phyloP scores from a whole-genome alignment of 2,113 vertebrate species.

The Hydrolagus affinis region DNA sequence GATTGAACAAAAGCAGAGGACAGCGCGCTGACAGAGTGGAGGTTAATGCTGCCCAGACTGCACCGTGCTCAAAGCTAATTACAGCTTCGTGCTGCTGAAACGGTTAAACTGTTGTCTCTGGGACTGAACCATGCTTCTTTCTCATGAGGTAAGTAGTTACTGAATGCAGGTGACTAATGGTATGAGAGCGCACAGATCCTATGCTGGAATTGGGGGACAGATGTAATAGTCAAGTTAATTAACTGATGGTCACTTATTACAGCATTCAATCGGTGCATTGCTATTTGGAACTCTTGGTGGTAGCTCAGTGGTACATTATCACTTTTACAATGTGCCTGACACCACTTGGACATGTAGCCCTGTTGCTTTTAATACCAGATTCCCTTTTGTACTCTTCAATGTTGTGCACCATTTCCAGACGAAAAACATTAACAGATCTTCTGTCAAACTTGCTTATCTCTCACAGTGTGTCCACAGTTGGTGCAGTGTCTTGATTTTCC shows the following conservation, averaged over 20 bases:
- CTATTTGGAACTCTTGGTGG: neutral
- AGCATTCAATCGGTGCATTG: neutral
- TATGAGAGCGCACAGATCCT: neutral
- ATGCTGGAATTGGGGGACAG: neutral
- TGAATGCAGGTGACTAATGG: neutral
- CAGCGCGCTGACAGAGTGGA: neutral
- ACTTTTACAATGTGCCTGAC: neutral
- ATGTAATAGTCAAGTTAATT: neutral
- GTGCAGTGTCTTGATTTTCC: too few species aligned
- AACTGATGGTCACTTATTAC: neutral
- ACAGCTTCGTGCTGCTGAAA: neutral
- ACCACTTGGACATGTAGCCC: neutral
- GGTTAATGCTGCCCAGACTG: neutral
- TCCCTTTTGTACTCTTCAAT: neutral
- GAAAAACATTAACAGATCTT: too few species aligned
- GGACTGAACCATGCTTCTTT: neutral
- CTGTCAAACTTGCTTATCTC: too few species aligned
- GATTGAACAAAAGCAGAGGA: constrained; percentile 17
- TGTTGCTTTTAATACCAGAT: neutral
- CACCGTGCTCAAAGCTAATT: neutral
- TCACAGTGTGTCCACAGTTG: too few species aligned
- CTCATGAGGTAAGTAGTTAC: neutral
- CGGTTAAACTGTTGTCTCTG: neutral
- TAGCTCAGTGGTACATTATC: neutral
- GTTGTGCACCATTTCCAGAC: neutral